phyloP scores from a whole-genome alignment of 2,797 vertebrate species.

The Thaleichthys pacificus region DNA sequence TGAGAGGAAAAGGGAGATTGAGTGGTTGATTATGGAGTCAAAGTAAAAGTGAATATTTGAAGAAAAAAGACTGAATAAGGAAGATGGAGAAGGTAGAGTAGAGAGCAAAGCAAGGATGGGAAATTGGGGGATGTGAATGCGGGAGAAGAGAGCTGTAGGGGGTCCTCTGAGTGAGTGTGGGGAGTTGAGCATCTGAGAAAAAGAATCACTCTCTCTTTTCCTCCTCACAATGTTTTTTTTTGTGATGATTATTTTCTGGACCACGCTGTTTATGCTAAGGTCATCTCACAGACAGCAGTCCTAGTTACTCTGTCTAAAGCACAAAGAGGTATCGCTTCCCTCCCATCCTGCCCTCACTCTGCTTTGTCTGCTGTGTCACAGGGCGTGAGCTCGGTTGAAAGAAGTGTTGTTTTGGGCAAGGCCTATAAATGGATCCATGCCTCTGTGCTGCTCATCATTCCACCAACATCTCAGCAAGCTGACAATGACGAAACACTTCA shows the following conservation, averaged over 20 bases:
- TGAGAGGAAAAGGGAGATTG: slow-evolving; percentile 5
- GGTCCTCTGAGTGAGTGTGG: neutral
- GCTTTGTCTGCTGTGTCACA: slow-evolving; percentile 46
- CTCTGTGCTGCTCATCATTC: slow-evolving; percentile 33
- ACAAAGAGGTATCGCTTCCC: slow-evolving; percentile 48
- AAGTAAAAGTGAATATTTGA: neutral
- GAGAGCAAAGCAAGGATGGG: slow-evolving; percentile 12
- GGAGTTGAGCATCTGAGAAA: neutral
- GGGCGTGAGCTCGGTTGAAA: slow-evolving; percentile 44
- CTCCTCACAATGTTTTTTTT: slow-evolving; percentile 25
- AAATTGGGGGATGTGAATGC: neutral
- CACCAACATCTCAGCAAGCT: slow-evolving; percentile 15
- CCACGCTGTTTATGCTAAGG: slow-evolving; percentile 47
- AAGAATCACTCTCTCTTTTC: slow-evolving; percentile 4
- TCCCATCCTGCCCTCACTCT: slow-evolving; percentile 13
- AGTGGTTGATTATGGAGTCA: neutral
- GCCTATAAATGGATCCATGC: slow-evolving; percentile 66
- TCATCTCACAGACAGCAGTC: slow-evolving; percentile 38
- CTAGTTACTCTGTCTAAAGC: slow-evolving; percentile 41
- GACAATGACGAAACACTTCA: slow-evolving; percentile 31
- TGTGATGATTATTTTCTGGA: slow-evolving; percentile 40
- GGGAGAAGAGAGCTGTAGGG: neutral
- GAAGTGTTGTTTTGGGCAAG: slow-evolving; percentile 47
- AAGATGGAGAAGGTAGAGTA: slow-evolving; percentile 22
- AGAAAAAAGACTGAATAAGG: slow-evolving; percentile 7